A percentile compares a stretch with the other conserved stretches of the same genome.
Evolutionary conservation across 2,113 vertebrate genomes (phyloP).

Genomic region (Neomonachus schauinslandi): DNA sequence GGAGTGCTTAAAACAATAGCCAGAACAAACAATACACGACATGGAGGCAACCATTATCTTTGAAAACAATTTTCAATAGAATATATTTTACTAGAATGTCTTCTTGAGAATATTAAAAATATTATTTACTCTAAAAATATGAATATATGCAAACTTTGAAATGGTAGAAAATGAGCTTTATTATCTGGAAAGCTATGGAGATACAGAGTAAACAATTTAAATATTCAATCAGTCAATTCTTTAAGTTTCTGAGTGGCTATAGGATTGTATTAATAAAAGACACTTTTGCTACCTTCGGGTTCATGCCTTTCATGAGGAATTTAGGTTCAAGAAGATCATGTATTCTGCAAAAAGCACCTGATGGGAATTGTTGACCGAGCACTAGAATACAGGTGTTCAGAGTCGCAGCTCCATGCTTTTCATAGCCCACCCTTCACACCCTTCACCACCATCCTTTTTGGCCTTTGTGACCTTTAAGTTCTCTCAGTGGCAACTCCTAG

Average conservation of each 20-base stretch:
- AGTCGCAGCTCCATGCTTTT: background rate
- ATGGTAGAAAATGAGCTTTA: conserved; percentile 21
- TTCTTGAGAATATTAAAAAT: conserved; percentile 9
- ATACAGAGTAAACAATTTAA: background rate
- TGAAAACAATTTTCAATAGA: background rate
- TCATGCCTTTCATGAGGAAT: background rate
- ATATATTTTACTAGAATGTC: background rate
- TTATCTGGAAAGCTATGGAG: background rate
- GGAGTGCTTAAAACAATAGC: background rate
- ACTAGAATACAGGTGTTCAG: background rate
- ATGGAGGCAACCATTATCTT: background rate
- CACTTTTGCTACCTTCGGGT: background rate
- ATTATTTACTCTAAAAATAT: background rate
- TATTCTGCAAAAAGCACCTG: background rate
- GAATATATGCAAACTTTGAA: background rate
- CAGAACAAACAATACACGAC: background rate
- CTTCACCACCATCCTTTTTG: rapidly evolving
- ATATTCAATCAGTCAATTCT: background rate
- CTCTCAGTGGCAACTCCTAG: too few relatives aligned
- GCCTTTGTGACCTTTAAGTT: background rate
- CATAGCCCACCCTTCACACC: too few relatives aligned
- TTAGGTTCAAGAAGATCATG: background rate
- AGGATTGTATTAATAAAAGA: background rate
- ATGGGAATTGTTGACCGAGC: background rate
- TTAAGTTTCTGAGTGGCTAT: background rate